Evolutionary conservation across 2,113 vertebrate genomes (phyloP).

Genomic region (Empidonax traillii): DNA sequence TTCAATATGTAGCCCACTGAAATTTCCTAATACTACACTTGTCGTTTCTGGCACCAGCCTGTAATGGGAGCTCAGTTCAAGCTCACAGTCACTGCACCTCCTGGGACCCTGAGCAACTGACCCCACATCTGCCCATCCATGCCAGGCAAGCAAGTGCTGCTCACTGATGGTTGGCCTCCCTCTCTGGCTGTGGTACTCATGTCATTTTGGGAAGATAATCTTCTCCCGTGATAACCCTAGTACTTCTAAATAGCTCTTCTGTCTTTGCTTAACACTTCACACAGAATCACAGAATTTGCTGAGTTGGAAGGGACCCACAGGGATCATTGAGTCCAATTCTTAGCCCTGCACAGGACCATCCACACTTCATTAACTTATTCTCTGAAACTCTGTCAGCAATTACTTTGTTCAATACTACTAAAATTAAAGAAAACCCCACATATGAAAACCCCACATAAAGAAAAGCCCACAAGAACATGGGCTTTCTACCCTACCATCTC

Average conservation of each 20-base stretch:
- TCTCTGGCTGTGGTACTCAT: background rate
- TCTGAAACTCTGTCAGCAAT: background rate
- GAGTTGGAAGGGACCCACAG: background rate
- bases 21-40: background rate
- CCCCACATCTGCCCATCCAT: fast-evolving
- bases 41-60: background rate
- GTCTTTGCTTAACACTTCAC: background rate
- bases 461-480: background rate
- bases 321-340: background rate
- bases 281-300: background rate
- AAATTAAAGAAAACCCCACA: background rate
- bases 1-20: background rate
- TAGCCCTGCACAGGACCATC: background rate
- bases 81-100: background rate
- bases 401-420: background rate
- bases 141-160: background rate
- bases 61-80: background rate
- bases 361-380: background rate
- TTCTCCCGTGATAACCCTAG: background rate
- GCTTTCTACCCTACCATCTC: background rate
- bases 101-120: fast-evolving
- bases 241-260: background rate
- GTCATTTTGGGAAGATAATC: background rate
- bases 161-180: fast-evolving
- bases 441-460: background rate